A percentile compares a stretch with the other conserved stretches of the same genome.
Evolutionary conservation across 2,888 invertebrate species (phyloP).

Genomic region (Podabrus alpinus): DNA sequence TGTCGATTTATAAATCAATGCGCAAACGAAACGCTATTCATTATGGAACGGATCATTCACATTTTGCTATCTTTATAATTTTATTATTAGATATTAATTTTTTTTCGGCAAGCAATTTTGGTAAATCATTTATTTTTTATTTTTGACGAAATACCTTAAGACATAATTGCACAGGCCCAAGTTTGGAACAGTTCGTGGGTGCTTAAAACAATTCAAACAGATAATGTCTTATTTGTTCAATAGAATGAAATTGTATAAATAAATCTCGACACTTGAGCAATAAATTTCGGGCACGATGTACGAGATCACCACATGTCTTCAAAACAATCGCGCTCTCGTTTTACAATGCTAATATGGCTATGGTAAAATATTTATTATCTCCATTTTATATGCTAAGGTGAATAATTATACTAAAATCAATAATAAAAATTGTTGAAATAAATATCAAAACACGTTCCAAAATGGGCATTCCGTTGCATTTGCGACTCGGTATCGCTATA

Average conservation of each 20-base stretch:
- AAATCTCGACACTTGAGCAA: slow-evolving; percentile 19
- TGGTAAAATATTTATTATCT: slow-evolving; percentile 2
- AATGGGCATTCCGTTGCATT: background rate
- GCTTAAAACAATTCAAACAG: slow-evolving; percentile 3
- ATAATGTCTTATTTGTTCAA: slow-evolving; percentile 23
- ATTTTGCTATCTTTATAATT: background rate
- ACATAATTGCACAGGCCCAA: background rate
- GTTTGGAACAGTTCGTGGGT: background rate
- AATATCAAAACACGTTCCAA: background rate
- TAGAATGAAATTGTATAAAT: slow-evolving; percentile 22
- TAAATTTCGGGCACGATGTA: slow-evolving; percentile 19
- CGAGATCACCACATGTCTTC: slow-evolving; percentile 22
- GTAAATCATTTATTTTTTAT: too few relatives aligned
- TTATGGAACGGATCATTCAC: background rate
- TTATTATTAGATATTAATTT: too few relatives aligned
- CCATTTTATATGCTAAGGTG: background rate
- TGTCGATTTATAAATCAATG: background rate
- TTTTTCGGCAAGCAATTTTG: background rate
- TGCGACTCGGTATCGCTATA: background rate
- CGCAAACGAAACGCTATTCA: background rate
- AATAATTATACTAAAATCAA: background rate
- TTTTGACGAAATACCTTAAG: background rate
- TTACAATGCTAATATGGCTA: slow-evolving; percentile 26
- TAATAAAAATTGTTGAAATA: background rate
- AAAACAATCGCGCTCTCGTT: slow-evolving; percentile 25